These are phyloP conservation scores for Desoria tigrina DNA, from an alignment of 2,888 invertebrate genomes.

Conservation along the genomic window DNA sequence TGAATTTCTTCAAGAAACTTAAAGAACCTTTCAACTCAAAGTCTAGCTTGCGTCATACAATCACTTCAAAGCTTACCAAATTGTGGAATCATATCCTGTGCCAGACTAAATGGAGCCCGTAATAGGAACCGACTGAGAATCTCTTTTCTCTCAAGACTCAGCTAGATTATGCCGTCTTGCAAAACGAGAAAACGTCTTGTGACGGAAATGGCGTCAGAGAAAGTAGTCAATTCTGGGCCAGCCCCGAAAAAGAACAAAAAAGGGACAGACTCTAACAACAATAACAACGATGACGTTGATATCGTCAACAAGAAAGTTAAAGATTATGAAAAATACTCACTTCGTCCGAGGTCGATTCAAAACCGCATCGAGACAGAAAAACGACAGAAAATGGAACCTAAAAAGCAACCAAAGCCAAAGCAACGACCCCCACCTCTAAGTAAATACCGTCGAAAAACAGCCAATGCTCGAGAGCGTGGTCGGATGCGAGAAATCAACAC, in stretches of 20 bases:
- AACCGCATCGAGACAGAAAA: slow-evolving; percentile 61
- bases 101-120: too few species aligned
- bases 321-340: slow-evolving; percentile 66
- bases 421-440: slow-evolving; percentile 68
- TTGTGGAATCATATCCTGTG: too few species aligned
- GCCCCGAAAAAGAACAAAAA: not conserved
- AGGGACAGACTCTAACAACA: slow-evolving; percentile 33
- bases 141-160: too few species aligned
- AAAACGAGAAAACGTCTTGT: slow-evolving; percentile 14
- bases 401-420: slow-evolving; percentile 58
- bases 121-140: too few species aligned
- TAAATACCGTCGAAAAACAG: slow-evolving; percentile 86
- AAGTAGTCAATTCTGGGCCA: not conserved
- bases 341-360: slow-evolving; percentile 67
- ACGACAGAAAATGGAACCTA: slow-evolving; percentile 55
- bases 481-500: slow-evolving; percentile 88
- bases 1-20: too few species aligned
- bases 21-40: too few species aligned
- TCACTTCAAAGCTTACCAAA: too few species aligned
- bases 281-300: slow-evolving; percentile 20
- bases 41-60: too few species aligned
- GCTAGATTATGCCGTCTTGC: slow-evolving; percentile 12
- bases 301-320: slow-evolving; percentile 30
- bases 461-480: slow-evolving; percentile 82
- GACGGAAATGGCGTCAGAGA: not conserved